Evolutionary conservation across 2,113 vertebrate genomes (phyloP), one percentile per base, ranked within the genome.

Genomic region (Manacus vitellinus): DNA sequence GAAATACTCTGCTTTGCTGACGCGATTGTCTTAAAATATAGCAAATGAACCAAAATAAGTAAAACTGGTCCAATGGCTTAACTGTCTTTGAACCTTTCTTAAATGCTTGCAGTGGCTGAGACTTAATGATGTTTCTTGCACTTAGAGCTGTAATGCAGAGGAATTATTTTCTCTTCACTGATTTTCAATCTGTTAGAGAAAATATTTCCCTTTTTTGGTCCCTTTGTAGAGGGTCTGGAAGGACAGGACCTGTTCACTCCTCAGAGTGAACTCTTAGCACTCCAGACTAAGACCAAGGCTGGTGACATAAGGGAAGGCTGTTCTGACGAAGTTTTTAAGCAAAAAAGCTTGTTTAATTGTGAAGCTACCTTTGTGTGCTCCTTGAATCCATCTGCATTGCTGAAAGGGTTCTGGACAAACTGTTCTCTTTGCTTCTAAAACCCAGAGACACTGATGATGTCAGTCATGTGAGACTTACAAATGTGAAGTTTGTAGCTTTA

Each of bases 401-500:
- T 70, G 91, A 68, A 90, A 94, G 81, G 5, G 74, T 94, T 97
- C 94, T 84, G 62, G 89, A 93, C 89, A 93, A 95, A 89, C 61
- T 28, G 14, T 80, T 76, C 33, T 79, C 66, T 94, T 95, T 77
- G 63, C 82, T 96, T 96, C 73, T 72, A 12, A 84, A 79, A 31
- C 86, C 73, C 76, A 88, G 88, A 90, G 49, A 95, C 88, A 44
- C 72, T 77, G 80, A 68, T 95, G 78, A 49, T 92, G 67, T 93
- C 88, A 76, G 92, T 97, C 92, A 59, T 4, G 70, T 85, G 83
- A 96, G 92, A 96, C 91, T 94, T 88, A 97, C 41, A 94, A 96
- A 98, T 98, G 98, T 98, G 98, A 98, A 98, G 76, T 97, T 97
- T 94, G 95, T 98, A 98, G 98, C 97, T 98, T 98, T 98, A 98